Evolutionary conservation across 1,140 invertebrate genomes (phyloP), one percentile per base, ranked within the genome.

Genomic region (Eupristina koningsbergeri): DNA sequence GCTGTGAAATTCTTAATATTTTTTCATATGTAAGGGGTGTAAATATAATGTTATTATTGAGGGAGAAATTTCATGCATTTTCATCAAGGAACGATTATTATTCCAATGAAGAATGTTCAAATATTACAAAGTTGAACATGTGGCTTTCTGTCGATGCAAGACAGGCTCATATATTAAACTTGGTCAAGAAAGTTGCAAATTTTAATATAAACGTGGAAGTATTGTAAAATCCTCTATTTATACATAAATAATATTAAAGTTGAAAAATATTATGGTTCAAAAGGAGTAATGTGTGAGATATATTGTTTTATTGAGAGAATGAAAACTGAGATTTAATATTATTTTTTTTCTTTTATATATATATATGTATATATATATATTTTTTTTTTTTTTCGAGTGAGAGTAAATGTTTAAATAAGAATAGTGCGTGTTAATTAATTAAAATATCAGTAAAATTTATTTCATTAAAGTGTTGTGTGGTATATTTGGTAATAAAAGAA

Each of bases 211-310:
- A 87, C 13, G 80, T 84, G 78, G 81, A 83, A 86, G 79, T 80
- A 85, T 53, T 81, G 84, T 83, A 82, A 81, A 88, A 87, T 86
- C 74, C 80, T 88, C 87, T 90, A 89, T 89, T 89, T 87, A 89
- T 88, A 89, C 81, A 88, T 86, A 86, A 87, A 87, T 85, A 83
- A 82, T 86, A 89, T 87, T 86, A 83, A 76, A 85, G 71, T 75
- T 76, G 83, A 36, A 82, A 84, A 89, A 84, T 64, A 83, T 83
- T 83, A 80, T 69, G 78, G 78, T 80, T 84, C 71, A 76, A 83
- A 22, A 31, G 81, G 45, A 53, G 36, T 73, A 29, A 34, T 80
- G 77, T 75, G 71, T 19, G 78, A 80, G 71, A 58, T 80, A 61
- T 53, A 45, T 73, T 76, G 61, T 31, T 79, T 80, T 50, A 36